A percentile compares a stretch with the other conserved stretches of the same genome.
Evolutionary conservation across 2,888 invertebrate genomes (phyloP).

Genomic region (Lasioglossum morio): DNA sequence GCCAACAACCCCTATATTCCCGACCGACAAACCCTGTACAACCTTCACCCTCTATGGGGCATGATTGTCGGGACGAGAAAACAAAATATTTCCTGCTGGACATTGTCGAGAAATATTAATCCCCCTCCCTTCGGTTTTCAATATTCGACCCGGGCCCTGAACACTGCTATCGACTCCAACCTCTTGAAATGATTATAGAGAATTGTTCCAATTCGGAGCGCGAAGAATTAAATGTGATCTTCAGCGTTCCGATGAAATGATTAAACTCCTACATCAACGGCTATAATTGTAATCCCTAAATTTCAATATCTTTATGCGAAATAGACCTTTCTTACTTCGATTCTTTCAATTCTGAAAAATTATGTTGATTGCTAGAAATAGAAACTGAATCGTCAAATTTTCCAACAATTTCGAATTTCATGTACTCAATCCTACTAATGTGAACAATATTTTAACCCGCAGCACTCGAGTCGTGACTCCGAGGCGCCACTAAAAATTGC

Average conservation of each 20-base stretch:
- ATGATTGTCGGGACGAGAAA: background rate
- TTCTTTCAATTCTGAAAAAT: too few relatives aligned
- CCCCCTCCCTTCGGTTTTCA: background rate
- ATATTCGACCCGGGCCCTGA: background rate
- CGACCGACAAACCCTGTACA: background rate
- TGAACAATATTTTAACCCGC: too few relatives aligned
- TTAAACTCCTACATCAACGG: too few relatives aligned
- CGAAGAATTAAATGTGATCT: background rate
- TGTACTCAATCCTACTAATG: too few relatives aligned
- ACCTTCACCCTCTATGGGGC: background rate
- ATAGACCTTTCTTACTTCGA: too few relatives aligned
- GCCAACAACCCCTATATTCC: conserved; percentile 41
- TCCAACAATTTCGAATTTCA: too few relatives aligned
- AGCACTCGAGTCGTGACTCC: too few relatives aligned
- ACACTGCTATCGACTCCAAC: background rate
- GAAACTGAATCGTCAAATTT: too few relatives aligned
- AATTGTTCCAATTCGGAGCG: background rate
- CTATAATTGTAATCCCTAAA: too few relatives aligned
- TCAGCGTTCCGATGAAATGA: background rate
- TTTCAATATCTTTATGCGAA: too few relatives aligned
- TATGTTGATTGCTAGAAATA: too few relatives aligned
- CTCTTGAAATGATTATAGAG: background rate
- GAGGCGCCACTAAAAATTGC: too few relatives aligned
- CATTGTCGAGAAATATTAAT: background rate
- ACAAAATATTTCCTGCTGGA: background rate